Conservation (phyloP, 2,888 invertebrate species). For the Ganaspis brasiliensis region DNA sequence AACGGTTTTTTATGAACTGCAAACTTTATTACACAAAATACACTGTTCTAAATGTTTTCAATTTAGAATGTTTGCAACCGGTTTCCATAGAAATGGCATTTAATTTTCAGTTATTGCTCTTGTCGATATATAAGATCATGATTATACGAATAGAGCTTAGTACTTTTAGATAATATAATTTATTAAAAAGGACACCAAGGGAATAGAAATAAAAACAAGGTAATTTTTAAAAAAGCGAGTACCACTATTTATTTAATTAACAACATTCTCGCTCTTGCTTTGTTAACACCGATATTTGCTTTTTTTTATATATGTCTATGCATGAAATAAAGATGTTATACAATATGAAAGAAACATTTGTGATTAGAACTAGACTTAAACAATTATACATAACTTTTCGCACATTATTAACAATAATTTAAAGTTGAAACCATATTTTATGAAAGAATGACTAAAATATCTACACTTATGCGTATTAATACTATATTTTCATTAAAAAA, state of each 20-base stretch:
- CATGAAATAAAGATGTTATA: neutral
- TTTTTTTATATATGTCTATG: neutral
- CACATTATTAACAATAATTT: neutral
- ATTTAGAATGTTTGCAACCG: neutral
- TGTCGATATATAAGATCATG: too few species aligned
- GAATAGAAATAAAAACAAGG: neutral
- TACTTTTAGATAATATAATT: too few species aligned
- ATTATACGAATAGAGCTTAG: too few species aligned
- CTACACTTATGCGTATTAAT: too few species aligned
- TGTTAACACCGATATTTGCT: neutral
- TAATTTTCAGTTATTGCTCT: neutral
- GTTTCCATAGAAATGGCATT: neutral
- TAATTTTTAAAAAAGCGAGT: neutral
- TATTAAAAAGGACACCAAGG: too few species aligned
- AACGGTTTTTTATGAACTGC: neutral
- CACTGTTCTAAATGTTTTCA: neutral
- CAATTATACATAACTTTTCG: neutral
- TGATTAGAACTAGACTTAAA: neutral
- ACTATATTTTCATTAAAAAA: too few species aligned
- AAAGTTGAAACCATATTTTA: neutral
- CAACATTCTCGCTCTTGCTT: neutral
- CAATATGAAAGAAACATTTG: neutral
- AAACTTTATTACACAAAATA: neutral
- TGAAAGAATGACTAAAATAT: neutral
- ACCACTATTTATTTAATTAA: constrained; percentile 5